Percentiles rank a stretch among this genome's conserved stretches.
Conservation (phyloP, 2,113 vertebrate species). For the Cinclus cinclus region DNA sequence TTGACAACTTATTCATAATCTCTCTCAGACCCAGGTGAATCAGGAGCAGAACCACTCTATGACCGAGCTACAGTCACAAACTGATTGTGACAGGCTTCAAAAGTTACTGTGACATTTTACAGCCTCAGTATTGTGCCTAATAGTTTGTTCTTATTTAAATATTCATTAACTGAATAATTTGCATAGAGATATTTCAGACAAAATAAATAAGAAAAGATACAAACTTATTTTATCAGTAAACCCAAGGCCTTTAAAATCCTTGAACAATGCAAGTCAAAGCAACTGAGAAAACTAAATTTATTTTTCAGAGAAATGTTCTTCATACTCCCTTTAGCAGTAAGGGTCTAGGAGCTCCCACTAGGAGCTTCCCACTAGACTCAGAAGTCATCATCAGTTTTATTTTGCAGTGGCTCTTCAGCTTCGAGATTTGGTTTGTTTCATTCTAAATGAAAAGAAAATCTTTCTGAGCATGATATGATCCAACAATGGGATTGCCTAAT, state of each 20-base stretch:
- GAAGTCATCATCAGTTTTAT: not conserved
- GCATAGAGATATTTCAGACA: not conserved
- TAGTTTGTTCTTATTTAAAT: not conserved
- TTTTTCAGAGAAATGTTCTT: not conserved
- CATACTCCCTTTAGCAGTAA: not conserved
- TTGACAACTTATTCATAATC: not conserved
- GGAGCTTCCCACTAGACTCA: too few species aligned
- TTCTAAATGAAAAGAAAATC: not conserved
- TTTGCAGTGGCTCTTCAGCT: not conserved
- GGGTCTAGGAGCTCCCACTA: not conserved
- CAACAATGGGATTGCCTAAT: not conserved
- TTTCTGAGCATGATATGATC: not conserved
- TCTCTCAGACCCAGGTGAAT: not conserved
- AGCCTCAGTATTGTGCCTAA: not conserved
- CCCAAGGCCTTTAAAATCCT: not conserved
- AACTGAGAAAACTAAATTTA: not conserved
- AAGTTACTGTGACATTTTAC: not conserved
- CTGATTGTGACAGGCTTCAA: not conserved
- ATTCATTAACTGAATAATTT: not conserved
- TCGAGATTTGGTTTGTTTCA: not conserved
- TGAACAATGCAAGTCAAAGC: not conserved
- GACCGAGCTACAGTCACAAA: not conserved
- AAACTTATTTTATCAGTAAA: not conserved
- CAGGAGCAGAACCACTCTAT: not conserved
- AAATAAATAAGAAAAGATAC: not conserved